phyloP scores from a whole-genome alignment of 2,113 vertebrate genomes.

The Corythornis cristatus region DNA sequence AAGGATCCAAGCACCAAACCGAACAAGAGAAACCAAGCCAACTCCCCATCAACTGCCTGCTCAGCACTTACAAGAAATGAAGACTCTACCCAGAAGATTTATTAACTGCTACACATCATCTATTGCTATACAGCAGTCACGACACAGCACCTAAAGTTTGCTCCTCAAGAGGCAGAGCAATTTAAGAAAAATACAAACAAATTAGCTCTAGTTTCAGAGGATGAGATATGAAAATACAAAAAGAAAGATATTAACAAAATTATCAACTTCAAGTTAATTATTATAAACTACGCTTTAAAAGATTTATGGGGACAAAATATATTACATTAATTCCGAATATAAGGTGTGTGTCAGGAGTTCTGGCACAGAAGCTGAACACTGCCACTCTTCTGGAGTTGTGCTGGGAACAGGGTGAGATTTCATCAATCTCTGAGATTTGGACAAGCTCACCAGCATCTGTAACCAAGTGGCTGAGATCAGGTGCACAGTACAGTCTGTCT shows the following conservation, averaged over 20 bases:
- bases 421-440: not conserved
- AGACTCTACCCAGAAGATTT: not conserved
- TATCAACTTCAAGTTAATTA: not conserved
- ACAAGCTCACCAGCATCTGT: not conserved
- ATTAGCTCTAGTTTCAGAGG: not conserved
- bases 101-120: not conserved
- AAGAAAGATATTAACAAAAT: not conserved
- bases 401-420: not conserved
- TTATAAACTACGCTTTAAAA: not conserved
- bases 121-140: not conserved
- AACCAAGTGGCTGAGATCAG: fast-evolving
- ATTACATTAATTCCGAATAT: not conserved
- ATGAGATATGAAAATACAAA: not conserved
- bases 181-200: not conserved
- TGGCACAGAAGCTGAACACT: not conserved
- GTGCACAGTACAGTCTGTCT: fast-evolving
- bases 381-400: not conserved
- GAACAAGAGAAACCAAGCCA: not conserved
- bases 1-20: no score
- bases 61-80: not conserved
- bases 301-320: not conserved
- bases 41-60: not conserved
- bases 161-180: not conserved
- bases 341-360: not conserved
- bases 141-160: not conserved